phyloP scores from a whole-genome alignment of 1,140 invertebrate species.

The Drosophila albomicans region DNA sequence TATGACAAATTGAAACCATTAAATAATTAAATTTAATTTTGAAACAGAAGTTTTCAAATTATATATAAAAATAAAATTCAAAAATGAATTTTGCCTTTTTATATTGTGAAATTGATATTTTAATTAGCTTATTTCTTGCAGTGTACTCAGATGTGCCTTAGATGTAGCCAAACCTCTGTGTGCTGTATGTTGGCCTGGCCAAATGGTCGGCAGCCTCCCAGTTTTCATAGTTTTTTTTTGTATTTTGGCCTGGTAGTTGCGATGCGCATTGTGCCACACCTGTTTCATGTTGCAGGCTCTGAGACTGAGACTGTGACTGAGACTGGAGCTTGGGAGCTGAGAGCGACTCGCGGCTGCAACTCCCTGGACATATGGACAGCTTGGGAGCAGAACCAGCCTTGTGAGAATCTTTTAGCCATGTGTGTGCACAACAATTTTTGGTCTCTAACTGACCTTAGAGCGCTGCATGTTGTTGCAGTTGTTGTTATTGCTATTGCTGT shows the following conservation, averaged over 20 bases:
- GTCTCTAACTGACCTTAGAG: slow-evolving; percentile 78
- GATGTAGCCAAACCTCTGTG: slow-evolving; percentile 49
- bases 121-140: no score
- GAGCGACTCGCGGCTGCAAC: neutral
- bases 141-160: slow-evolving; percentile 46
- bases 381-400: slow-evolving; percentile 50
- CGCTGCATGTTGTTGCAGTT: slow-evolving; percentile 53
- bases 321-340: neutral
- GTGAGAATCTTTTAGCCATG: slow-evolving; percentile 66
- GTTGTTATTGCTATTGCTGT: slow-evolving; percentile 30
- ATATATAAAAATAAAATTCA: no score
- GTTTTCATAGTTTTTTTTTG: slow-evolving; percentile 39
- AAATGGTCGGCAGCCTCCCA: slow-evolving; percentile 70
- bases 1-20: no score
- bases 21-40: neutral
- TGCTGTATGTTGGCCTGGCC: slow-evolving; percentile 54
- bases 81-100: no score
- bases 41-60: no score
- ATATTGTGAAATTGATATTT: no score
- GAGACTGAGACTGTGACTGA: slow-evolving; percentile 1
- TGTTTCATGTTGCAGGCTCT: slow-evolving; percentile 81
- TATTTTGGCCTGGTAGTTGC: slow-evolving; percentile 38
- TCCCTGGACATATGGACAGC: slow-evolving; percentile 28
- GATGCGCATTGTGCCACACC: slow-evolving; percentile 75
- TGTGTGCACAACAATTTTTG: slow-evolving; percentile 77